Base-by-base conservation (phyloP, 2,888 invertebrate species). In the Chrysotoxum bicinctum region DNA sequence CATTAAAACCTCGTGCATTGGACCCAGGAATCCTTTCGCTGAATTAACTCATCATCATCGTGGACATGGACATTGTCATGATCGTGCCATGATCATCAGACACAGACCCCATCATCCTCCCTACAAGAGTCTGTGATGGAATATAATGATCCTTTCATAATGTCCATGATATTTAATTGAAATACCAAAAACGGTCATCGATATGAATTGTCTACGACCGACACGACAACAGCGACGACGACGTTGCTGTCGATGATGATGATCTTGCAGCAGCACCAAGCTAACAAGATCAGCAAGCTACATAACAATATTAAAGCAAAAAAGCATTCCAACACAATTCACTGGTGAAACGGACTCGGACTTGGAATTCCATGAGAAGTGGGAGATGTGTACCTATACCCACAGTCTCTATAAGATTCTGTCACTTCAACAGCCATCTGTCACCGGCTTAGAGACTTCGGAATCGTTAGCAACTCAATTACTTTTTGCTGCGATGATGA, bases 151-250 rank as follows among this genome's bases (percentile, higher is more conserved):
- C 82, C 86, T 86, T 86, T 86, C 86, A 86, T 86, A 86, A 86
- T 86, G 86, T 86, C 86, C 82, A 86, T 81, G 82, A 86, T 82
- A 86, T 86, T 82, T 86, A 86, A 86, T 86, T 86, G 86, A 86
- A 86, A 86, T 86, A 86, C 86, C 86, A 86, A 86, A 86, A 86
- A 82, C 82, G 86, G 86, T 82, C 86, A 86, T 86, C 86, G 86
- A 86, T 86, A 86, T 86, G 86, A 86, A 86, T 86, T 86, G 86
- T 73, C 86, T 69, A 76, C 82, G 73, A 84, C 35, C 16, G 32
- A 26, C 40, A 21, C 50, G 23, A 32, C 14, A n/a, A 23, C 58
- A 16, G 30, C 32, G 26, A 26, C 26, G 26, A 26, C 26, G 26
- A 26, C 7, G 26, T 26, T 26, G 26, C 26, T 26, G 66, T 66